These are phyloP conservation scores for Pristionchus fissidentatus DNA, from an alignment of 2,888 invertebrate genomes.

Conservation along the genomic window DNA sequence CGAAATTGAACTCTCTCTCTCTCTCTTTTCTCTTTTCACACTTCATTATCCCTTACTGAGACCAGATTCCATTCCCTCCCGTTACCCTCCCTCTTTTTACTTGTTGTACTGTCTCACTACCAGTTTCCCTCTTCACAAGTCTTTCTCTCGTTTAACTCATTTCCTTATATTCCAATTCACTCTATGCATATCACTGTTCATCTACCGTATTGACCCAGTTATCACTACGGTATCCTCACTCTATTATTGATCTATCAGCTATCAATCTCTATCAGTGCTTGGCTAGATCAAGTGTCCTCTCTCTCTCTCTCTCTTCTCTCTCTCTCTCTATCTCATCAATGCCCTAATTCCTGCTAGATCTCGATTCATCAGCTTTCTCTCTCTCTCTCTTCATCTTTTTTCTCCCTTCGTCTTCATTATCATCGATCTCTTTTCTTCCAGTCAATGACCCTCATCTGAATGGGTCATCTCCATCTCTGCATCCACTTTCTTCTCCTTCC, in stretches of 20 bases:
- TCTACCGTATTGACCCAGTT: slow-evolving; percentile 8
- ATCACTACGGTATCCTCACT: neutral
- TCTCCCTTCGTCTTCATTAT: neutral
- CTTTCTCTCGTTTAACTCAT: neutral
- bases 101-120: slow-evolving; percentile 25
- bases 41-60: slow-evolving; percentile 15
- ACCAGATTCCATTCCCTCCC: slow-evolving; percentile 8
- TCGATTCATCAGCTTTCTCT: slow-evolving; percentile 30
- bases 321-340: slow-evolving; percentile 22
- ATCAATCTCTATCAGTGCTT: slow-evolving; percentile 2
- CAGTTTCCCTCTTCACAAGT: neutral
- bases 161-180: neutral
- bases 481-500: slow-evolving; percentile 23
- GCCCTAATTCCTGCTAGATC: neutral
- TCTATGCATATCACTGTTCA: neutral
- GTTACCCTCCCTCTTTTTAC: slow-evolving; percentile 9
- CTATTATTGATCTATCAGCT: neutral
- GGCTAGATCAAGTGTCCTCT: slow-evolving; percentile 13
- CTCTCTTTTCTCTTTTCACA: slow-evolving; percentile 31
- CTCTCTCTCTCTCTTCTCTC: neutral
- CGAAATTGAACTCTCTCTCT: neutral
- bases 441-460: neutral
- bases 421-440: neutral
- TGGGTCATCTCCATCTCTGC: neutral
- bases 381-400: neutral